Evolutionary conservation across 2,888 invertebrate species (phyloP), one percentile per base, ranked within the genome.

Genomic region (Elgonia sp.): DNA sequence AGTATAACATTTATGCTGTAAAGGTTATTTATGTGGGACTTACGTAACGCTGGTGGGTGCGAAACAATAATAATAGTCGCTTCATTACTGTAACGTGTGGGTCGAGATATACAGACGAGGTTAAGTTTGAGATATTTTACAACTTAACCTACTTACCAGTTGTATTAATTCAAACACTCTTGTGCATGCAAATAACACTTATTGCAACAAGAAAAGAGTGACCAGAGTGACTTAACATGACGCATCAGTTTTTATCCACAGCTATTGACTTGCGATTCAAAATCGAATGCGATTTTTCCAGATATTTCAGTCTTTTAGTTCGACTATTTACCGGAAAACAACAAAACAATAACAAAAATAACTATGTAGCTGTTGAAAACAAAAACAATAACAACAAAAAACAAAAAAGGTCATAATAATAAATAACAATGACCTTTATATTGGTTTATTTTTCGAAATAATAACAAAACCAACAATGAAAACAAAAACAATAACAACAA

Each of bases 81-180:
- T 67, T 88, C 79, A 62, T 88, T 88, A 79, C 63, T 18, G 75
- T 79, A 83, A 63, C 83, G 86, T 86, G 86, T 88, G 75, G 88
- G 86, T 75, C 77, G 88, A 40, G 53, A 73, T 67, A 67, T 84
- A 86, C 63, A 70, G 84, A 77, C 84, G 89, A 86, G 89, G 89
- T 89, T 89, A 84, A 89, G 86, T 84, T 89, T 89, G 84, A 89
- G 89, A 89, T 86, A 86, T 89, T 89, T 89, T 89, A 89, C 67
- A 89, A 84, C 80, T 84, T 89, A 89, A 89, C 89, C 89, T 84
- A 89, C 89, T 86, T 89, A 89, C 55, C 50, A 67, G 80, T 65
- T 20, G 80, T 73, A 86, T 89, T 86, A 89, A 89, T 89, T 86
- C 83, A 89, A 81, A 83, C 73, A 85, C 80, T 86, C 77, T 42